These are phyloP conservation scores for Cinara cedri DNA, from an alignment of 2,888 invertebrate species.

Conservation along the genomic window DNA sequence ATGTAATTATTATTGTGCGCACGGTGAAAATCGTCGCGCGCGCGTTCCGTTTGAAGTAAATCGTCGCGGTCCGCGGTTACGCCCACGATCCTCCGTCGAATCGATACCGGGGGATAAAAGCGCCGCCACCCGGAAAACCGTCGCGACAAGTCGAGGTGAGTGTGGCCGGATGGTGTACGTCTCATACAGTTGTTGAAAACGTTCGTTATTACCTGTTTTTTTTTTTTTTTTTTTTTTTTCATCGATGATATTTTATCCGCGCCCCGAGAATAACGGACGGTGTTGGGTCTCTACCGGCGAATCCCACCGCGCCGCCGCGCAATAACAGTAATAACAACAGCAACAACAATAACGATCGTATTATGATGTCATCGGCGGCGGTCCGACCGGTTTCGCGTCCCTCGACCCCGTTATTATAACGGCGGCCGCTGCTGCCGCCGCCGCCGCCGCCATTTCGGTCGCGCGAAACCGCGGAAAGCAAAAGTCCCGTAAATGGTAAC, in stretches of 20 bases:
- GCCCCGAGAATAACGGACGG: no score
- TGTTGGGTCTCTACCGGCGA: no score
- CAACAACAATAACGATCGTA: no score
- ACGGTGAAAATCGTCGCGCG: not conserved
- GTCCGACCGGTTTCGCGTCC: constrained; percentile 28
- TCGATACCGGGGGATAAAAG: constrained; percentile 38
- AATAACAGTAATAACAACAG: no score
- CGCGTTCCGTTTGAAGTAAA: no score
- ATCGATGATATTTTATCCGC: not conserved
- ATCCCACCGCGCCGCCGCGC: no score
- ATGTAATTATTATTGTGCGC: no score
- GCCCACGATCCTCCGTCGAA: constrained; percentile 6
- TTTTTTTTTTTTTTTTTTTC: constrained; percentile 14
- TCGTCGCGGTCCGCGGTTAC: not conserved
- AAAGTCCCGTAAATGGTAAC: constrained; percentile 33
- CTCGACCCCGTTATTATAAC: constrained; percentile 15
- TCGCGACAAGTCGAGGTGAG: constrained; percentile 19
- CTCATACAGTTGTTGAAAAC: no score
- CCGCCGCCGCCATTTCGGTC: not conserved
- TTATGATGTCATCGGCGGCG: constrained; percentile 1
- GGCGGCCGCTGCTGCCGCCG: no score
- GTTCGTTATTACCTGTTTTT: no score
- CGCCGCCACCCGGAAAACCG: not conserved
- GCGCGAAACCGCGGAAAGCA: constrained; percentile 14
- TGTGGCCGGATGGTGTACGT: not conserved